Conservation (phyloP, 2,888 invertebrate genomes). For the Phania funesta region DNA sequence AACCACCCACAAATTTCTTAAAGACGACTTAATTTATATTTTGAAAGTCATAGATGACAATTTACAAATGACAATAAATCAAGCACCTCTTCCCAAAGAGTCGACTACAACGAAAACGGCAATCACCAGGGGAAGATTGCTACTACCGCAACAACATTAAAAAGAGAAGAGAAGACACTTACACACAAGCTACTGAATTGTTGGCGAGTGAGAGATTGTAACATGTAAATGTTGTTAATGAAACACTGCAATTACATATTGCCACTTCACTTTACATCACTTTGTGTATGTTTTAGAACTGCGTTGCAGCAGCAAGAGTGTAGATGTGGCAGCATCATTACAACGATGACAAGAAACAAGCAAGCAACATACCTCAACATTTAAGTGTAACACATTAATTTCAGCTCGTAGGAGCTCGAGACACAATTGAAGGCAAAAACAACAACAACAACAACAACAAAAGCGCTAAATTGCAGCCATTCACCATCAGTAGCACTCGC, state of each 20-base stretch:
- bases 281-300: conserved; percentile 73
- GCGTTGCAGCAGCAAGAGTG: conserved; percentile 23
- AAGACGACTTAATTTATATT: not conserved
- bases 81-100: conserved; percentile 51
- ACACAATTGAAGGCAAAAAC: conserved; percentile 18
- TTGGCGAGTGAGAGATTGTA: conserved; percentile 74
- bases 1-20: conserved; percentile 74
- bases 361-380: conserved; percentile 65
- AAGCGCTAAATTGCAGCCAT: conserved; percentile 19
- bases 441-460: not conserved
- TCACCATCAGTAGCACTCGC: conserved; percentile 25
- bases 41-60: conserved; percentile 68
- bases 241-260: conserved; percentile 77
- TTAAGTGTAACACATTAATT: conserved; percentile 68
- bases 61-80: conserved; percentile 76
- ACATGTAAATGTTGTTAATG: conserved; percentile 78
- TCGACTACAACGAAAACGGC: not conserved
- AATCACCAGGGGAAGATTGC: not conserved
- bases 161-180: too few relatives aligned
- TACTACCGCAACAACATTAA: not conserved
- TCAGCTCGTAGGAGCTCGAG: conserved; percentile 21
- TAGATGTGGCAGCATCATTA: conserved; percentile 31
- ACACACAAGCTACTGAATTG: not conserved
- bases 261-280: conserved; percentile 70
- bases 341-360: conserved; percentile 59